Percentiles rank a stretch among this genome's conserved stretches.
Evolutionary conservation across 2,113 vertebrate species (phyloP).

Genomic region (Dipodomys stephensi): DNA sequence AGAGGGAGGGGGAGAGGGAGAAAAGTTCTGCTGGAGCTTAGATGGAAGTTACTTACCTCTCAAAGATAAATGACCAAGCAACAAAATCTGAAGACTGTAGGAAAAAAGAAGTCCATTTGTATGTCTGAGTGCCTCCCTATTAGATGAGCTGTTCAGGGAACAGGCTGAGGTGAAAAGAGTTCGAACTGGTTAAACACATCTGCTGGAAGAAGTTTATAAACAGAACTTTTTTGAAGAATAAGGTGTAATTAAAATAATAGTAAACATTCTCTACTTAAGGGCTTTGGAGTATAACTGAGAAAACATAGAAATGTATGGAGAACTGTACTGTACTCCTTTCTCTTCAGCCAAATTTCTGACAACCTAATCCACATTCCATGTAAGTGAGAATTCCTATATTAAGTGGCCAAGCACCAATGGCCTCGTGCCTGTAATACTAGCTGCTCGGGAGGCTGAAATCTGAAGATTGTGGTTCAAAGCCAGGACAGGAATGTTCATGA

Average conservation of each 20-base stretch:
- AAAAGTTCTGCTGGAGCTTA: too few relatives aligned
- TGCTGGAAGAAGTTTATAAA: background rate
- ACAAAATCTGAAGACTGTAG: background rate
- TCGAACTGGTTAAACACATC: background rate
- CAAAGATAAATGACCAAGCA: background rate
- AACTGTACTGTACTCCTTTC: background rate
- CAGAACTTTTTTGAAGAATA: background rate
- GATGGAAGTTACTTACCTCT: background rate
- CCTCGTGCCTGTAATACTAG: too few relatives aligned
- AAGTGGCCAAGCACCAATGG: too few relatives aligned
- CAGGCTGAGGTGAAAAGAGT: background rate
- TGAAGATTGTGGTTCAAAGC: too few relatives aligned
- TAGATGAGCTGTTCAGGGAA: background rate
- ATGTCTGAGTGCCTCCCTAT: background rate
- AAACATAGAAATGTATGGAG: background rate
- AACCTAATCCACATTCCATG: background rate
- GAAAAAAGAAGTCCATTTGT: background rate
- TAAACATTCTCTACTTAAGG: constrained; percentile 6
- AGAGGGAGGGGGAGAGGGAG: too few relatives aligned
- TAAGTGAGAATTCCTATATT: background rate
- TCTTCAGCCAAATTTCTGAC: background rate
- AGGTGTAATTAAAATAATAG: background rate
- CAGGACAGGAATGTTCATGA: too few relatives aligned
- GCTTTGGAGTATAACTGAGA: background rate
- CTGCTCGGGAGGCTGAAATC: too few relatives aligned